Percentiles rank a stretch among this genome's conserved stretches.
Evolutionary conservation across 1,140 invertebrate genomes (phyloP).

Genomic region (Triops longicaudatus): DNA sequence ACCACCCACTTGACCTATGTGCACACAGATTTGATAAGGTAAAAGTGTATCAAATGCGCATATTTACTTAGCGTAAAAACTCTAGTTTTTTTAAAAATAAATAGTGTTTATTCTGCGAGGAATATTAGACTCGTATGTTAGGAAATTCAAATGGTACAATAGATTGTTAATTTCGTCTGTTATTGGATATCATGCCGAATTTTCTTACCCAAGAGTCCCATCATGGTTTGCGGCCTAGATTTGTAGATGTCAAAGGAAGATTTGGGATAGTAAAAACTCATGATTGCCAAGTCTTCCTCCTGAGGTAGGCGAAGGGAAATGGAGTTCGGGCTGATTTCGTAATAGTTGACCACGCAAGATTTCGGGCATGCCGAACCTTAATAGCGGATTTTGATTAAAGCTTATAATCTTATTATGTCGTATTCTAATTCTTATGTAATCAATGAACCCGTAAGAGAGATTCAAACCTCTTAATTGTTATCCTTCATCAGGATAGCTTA

Average conservation of each 20-base stretch:
- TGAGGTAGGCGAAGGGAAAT: background rate
- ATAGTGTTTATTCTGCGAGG: no score
- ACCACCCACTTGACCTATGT: background rate
- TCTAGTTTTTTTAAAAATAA: no score
- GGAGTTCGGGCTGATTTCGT: background rate
- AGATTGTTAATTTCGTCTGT: no score
- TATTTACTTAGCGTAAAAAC: background rate
- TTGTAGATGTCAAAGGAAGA: background rate
- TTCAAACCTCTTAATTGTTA: no score
- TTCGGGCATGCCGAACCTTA: background rate
- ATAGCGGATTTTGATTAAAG: background rate
- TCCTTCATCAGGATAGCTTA: no score
- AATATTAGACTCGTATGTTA: no score
- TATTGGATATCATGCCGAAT: no score
- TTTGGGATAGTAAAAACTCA: background rate
- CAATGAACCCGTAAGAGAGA: no score
- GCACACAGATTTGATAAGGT: background rate
- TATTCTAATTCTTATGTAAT: no score
- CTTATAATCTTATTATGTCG: background rate
- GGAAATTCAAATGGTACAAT: no score
- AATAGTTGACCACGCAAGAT: background rate
- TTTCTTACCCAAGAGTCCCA: background rate
- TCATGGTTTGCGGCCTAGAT: background rate
- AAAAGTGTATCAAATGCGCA: background rate
- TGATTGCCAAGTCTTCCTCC: background rate